A percentile compares a stretch with the other conserved stretches of the same genome.
Evolutionary conservation across 2,113 vertebrate genomes (phyloP).

Genomic region (Ptyas mucosa): DNA sequence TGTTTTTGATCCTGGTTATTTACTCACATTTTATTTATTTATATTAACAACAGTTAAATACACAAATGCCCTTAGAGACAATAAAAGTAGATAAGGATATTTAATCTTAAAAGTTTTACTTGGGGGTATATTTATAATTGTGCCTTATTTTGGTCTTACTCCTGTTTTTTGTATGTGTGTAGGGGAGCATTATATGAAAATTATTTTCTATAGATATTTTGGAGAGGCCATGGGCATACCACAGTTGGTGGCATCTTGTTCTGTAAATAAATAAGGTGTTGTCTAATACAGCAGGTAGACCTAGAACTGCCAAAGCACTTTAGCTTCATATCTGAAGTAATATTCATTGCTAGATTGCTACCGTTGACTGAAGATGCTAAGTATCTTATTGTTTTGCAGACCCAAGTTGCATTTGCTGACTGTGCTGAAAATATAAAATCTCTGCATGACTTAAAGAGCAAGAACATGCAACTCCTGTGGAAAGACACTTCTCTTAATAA

Average conservation of each 20-base stretch:
- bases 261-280: background rate
- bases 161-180: background rate
- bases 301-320: background rate
- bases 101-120: background rate
- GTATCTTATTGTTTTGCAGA: constrained; percentile 60
- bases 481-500: constrained; percentile 60
- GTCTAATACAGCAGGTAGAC: background rate
- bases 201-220: background rate
- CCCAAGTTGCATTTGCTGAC: constrained; percentile 78
- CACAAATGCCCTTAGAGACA: background rate
- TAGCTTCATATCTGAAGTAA: background rate
- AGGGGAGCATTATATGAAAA: background rate
- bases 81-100: background rate
- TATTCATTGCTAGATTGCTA: background rate
- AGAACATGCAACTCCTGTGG: constrained; percentile 58
- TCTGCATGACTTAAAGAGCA: constrained; percentile 45
- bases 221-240: background rate
- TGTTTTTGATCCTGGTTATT: background rate
- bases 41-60: background rate
- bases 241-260: background rate
- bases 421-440: constrained; percentile 81
- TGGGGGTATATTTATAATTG: background rate
- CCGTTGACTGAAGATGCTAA: background rate
- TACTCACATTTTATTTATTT: background rate
- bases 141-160: background rate